A percentile compares a stretch with the other conserved stretches of the same genome.
These are phyloP conservation scores for Acronicta alni DNA, from an alignment of 2,888 invertebrate species.

Conservation along the genomic window DNA sequence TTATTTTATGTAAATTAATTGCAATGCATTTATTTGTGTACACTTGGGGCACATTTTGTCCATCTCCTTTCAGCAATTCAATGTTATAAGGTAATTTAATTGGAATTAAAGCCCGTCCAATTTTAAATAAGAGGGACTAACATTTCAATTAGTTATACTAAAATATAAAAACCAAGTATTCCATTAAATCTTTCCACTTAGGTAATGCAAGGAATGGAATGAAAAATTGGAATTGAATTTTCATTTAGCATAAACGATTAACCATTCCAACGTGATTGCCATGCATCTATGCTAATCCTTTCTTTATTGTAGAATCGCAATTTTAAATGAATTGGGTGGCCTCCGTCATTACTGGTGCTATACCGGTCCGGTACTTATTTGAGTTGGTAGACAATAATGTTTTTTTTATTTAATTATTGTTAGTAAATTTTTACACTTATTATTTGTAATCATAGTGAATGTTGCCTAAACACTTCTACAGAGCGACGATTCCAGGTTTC, in stretches of 20 bases:
- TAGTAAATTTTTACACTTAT: no score
- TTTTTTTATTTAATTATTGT: no score
- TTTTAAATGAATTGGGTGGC: neutral
- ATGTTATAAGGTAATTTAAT: neutral
- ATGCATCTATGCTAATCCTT: conserved; percentile 42
- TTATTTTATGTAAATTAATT: no score
- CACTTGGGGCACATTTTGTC: no score
- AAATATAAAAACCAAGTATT: conserved; percentile 6
- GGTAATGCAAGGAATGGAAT: conserved; percentile 42
- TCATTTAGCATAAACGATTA: conserved; percentile 50
- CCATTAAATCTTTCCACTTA: conserved; percentile 26
- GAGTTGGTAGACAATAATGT: no score
- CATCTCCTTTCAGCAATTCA: no score
- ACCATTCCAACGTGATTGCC: conserved; percentile 40
- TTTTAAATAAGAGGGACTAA: neutral
- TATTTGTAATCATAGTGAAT: no score
- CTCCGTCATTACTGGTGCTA: no score
- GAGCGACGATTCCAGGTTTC: no score
- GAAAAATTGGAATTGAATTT: conserved; percentile 51
- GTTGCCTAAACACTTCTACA: no score
- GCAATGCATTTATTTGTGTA: no score
- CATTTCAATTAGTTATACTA: neutral
- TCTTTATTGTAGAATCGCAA: conserved; percentile 14
- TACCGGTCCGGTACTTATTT: no score
- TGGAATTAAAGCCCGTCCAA: neutral